Percentiles rank a stretch among this genome's conserved stretches.
Conservation (phyloP, 1,140 invertebrate genomes). For the Dinoponera quadriceps region DNA sequence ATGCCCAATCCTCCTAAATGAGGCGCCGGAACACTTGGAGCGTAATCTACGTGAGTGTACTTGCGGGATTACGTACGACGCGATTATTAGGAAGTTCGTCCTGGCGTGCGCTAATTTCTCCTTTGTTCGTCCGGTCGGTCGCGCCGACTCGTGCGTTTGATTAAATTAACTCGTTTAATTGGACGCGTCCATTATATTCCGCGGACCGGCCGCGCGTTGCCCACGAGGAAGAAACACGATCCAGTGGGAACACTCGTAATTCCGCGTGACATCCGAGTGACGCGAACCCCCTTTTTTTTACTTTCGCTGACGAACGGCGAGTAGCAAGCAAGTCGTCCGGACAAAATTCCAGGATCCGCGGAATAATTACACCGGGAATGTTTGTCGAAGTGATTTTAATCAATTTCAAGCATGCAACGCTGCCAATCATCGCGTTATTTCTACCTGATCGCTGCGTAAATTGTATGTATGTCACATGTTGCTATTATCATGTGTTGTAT, state of each 20-base stretch:
- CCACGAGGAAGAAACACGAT: slow-evolving; percentile 68
- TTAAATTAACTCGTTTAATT: slow-evolving; percentile 81
- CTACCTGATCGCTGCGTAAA: too few species aligned
- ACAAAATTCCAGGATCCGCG: too few species aligned
- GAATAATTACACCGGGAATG: too few species aligned
- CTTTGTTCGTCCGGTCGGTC: slow-evolving; percentile 39
- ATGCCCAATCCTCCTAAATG: slow-evolving; percentile 10
- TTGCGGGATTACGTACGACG: slow-evolving; percentile 9
- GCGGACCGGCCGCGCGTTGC: slow-evolving; percentile 30
- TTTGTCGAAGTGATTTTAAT: too few species aligned
- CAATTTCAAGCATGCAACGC: too few species aligned
- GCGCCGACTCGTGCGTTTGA: slow-evolving; percentile 62
- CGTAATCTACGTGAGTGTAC: slow-evolving; percentile 46
- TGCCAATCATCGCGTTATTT: too few species aligned
- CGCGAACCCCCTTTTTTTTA: background rate
- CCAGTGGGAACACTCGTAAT: slow-evolving; percentile 60
- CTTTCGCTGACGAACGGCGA: background rate
- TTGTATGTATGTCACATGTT: too few species aligned
- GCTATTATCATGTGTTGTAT: too few species aligned
- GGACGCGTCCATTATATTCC: slow-evolving; percentile 68
- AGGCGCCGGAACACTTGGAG: background rate
- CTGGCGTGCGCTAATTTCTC: slow-evolving; percentile 59
- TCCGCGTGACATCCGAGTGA: slow-evolving; percentile 19
- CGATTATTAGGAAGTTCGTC: slow-evolving; percentile 58
- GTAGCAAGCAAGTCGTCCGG: background rate